These are phyloP conservation scores for Eulacestoma nigropectus DNA, from an alignment of 2,113 vertebrate species.

Conservation along the genomic window DNA sequence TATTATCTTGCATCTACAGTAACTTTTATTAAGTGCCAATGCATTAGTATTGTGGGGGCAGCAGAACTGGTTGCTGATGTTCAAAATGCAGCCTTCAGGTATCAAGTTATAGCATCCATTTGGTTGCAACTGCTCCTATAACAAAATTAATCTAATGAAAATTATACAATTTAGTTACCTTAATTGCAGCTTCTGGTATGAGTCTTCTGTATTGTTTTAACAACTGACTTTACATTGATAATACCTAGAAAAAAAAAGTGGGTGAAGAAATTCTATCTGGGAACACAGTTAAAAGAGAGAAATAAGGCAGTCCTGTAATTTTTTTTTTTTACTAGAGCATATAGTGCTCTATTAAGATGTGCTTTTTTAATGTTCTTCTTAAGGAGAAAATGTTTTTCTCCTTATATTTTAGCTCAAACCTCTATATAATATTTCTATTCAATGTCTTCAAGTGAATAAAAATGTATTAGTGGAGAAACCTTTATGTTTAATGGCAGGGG, in stretches of 20 bases:
- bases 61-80: background rate
- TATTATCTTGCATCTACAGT: background rate
- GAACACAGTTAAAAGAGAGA: background rate
- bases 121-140: background rate
- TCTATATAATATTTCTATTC: background rate
- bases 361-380: background rate
- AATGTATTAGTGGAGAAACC: background rate
- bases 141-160: background rate
- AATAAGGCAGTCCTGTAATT: background rate
- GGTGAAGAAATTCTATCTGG: background rate
- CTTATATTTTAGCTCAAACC: background rate
- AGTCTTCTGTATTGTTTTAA: background rate
- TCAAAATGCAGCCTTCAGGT: background rate
- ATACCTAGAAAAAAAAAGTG: background rate
- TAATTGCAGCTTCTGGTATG: background rate
- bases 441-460: slow-evolving; percentile 5
- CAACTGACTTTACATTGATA: background rate
- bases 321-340: background rate
- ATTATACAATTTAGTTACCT: background rate
- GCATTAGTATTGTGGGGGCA: background rate
- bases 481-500: slow-evolving; percentile 38
- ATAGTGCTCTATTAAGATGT: background rate
- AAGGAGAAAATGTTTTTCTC: background rate
- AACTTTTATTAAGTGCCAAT: background rate
- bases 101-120: background rate